Conservation (phyloP, 1,140 invertebrate species). For the Leptinotarsa texana region DNA sequence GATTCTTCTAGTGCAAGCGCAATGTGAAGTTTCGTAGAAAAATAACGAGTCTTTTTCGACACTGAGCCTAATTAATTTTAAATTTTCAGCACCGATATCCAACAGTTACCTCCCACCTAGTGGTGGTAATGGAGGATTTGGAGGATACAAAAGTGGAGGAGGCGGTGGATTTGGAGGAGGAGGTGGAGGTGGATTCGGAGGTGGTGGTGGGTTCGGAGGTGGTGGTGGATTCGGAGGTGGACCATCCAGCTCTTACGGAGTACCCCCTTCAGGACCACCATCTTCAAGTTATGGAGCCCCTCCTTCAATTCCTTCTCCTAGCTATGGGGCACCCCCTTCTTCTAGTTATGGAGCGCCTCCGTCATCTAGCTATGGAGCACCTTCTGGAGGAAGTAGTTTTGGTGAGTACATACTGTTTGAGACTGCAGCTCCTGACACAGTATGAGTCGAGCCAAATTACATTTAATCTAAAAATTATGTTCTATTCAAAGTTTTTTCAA, state of each 20-base stretch:
- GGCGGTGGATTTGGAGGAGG: constrained; percentile 41
- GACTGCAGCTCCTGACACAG: too few species aligned
- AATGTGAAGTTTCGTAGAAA: too few species aligned
- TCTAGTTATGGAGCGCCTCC: constrained; percentile 42
- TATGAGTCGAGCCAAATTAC: too few species aligned
- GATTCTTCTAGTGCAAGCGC: too few species aligned
- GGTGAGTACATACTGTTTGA: neutral
- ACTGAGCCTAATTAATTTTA: too few species aligned
- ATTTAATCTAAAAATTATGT: too few species aligned
- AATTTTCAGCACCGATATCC: constrained; percentile 32
- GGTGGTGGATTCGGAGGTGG: constrained; percentile 21
- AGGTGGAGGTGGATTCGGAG: constrained; percentile 26
- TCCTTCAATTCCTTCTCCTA: constrained; percentile 22
- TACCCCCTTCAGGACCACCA: constrained; percentile 17
- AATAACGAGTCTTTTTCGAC: too few species aligned
- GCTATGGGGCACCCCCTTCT: constrained; percentile 43
- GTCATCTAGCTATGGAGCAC: constrained; percentile 49
- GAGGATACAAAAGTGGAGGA: constrained; percentile 49
- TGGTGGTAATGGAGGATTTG: constrained; percentile 44
- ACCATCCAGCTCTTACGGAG: constrained; percentile 34
- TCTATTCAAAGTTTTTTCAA: too few species aligned
- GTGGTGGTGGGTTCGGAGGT: constrained; percentile 29
- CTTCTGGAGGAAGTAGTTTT: constrained; percentile 32
- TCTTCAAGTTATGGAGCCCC: constrained; percentile 44
- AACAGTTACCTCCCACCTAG: constrained; percentile 47